Evolutionary conservation across 2,113 vertebrate species (phyloP), one percentile per base, ranked within the genome.

Genomic region (Rhinolophus sinicus): DNA sequence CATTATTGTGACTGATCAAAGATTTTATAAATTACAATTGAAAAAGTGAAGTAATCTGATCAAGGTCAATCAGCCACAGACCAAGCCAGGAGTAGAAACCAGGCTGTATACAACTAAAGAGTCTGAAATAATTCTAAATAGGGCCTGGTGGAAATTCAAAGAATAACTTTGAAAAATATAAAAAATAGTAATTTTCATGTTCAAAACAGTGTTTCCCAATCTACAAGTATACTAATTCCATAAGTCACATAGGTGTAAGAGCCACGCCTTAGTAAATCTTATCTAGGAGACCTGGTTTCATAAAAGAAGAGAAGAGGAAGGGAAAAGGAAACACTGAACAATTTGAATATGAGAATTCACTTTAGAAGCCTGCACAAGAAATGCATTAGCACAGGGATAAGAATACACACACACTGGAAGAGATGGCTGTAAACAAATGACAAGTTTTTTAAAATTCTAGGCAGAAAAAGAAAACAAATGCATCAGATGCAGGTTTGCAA

Each of bases 41-140:
- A 38, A 78, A 76, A 78, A 76, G 18, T 65, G 44, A 92, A 95
- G 76, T 77, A 84, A 91, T 77, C 15, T 30, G 40, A 77, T 73
- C 62, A 70, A 85, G 22, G 77, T 50, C 47, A 22, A 21, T 88
- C 54, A 47, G 65, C 18, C 77, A 85, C 15, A 89, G 28, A 56
- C 26, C 35, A 76, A 50, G 24, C 72, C 54, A 78, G 22, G 44
- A 40, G 54, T 6, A 88, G 67, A 90, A 93, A 65, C 38, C 28
- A 90, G 75, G 19, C 22, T 81, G 65, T 50, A 14, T 72, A 26
- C 15, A 77, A 56, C 15, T 33, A 90, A 84, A 87, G n/a, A 22
- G 13, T 5, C 21, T 70, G 38, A 28, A 76, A 70, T 64, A 52
- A 83, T 70, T 93, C n/a, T 67, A 83, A 85, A n/a, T 2, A 64